A percentile compares a stretch with the other conserved stretches of the same genome.
Evolutionary conservation across 2,113 vertebrate species (phyloP).

Genomic region (Oncorhynchus nerka): DNA sequence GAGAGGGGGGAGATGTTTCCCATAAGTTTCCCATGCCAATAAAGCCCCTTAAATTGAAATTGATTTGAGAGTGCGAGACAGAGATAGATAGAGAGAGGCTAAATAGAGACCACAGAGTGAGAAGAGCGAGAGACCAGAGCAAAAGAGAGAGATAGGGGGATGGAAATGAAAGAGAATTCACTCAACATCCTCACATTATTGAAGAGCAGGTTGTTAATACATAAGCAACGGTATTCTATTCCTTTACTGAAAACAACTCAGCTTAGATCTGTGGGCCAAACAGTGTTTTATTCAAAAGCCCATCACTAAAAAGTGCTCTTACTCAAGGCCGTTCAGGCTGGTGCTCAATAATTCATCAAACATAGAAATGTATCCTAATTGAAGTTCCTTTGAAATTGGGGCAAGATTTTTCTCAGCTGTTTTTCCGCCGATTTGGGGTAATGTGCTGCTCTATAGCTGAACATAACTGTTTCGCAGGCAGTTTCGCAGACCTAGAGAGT

Average conservation of each 20-base stretch:
- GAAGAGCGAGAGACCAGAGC: constrained; percentile 12
- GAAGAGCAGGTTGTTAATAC: constrained; percentile 42
- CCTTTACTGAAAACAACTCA: constrained; percentile 37
- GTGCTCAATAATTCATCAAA: constrained; percentile 80
- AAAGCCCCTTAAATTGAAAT: no score
- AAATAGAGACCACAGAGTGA: background rate
- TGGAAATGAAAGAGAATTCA: constrained; percentile 21
- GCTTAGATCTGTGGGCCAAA: constrained; percentile 48
- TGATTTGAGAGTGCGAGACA: no score
- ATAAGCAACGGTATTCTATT: constrained; percentile 15
- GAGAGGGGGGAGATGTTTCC: no score
- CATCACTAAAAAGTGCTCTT: constrained; percentile 59
- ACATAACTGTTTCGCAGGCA: constrained; percentile 34
- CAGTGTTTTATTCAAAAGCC: constrained; percentile 72
- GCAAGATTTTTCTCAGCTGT: constrained; percentile 72
- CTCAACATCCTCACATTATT: background rate
- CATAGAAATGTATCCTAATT: constrained; percentile 77
- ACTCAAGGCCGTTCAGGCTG: constrained; percentile 72
- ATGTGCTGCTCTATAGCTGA: constrained; percentile 35
- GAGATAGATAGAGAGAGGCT: background rate
- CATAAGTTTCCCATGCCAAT: no score
- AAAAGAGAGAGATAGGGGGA: constrained; percentile 23
- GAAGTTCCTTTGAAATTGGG: constrained; percentile 79
- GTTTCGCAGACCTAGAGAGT: constrained; percentile 5
- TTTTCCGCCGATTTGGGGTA: constrained; percentile 30